A percentile compares a stretch with the other conserved stretches of the same genome.
These are phyloP conservation scores for Olivierus martensii DNA, from an alignment of 1,140 invertebrate species.

Conservation along the genomic window DNA sequence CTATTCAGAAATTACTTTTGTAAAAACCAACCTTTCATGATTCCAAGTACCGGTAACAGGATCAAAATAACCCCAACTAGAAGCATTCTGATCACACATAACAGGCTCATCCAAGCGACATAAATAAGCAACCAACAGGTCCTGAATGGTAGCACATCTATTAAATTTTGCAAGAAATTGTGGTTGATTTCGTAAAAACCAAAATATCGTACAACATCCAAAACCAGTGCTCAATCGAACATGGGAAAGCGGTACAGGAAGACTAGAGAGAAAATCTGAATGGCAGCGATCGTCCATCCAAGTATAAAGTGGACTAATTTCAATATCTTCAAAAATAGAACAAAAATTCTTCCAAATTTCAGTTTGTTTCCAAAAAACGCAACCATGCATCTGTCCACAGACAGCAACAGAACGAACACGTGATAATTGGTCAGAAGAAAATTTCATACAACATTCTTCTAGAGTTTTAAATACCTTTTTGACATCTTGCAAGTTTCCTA, in stretches of 20 bases:
- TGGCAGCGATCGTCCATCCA: constrained; percentile 55
- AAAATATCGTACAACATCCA: constrained; percentile 69
- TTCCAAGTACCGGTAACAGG: constrained; percentile 47
- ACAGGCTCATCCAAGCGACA: constrained; percentile 49
- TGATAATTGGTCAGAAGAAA: constrained; percentile 51
- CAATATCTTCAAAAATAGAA: constrained; percentile 14
- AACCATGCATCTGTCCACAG: constrained; percentile 79
- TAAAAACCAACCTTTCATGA: constrained; percentile 19
- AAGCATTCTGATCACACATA: constrained; percentile 72
- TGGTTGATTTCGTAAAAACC: constrained; percentile 56
- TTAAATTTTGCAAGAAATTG: constrained; percentile 50
- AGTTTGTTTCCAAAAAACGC: constrained; percentile 59
- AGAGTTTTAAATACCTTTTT: constrained; percentile 59
- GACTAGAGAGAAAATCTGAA: constrained; percentile 48
- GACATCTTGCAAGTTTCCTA: constrained; percentile 60
- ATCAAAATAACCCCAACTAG: constrained; percentile 80
- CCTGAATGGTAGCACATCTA: constrained; percentile 60
- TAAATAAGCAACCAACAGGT: constrained; percentile 62
- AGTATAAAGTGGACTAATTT: constrained; percentile 27
- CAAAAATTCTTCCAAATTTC: constrained; percentile 19
- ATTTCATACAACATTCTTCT: constrained; percentile 53
- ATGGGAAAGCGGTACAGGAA: constrained; percentile 58
- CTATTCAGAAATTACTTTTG: no score
- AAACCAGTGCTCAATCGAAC: constrained; percentile 57
- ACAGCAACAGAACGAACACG: constrained; percentile 51